Base-by-base conservation (phyloP, 1,140 invertebrate genomes). In the Leptestheria dahalacensis region DNA sequence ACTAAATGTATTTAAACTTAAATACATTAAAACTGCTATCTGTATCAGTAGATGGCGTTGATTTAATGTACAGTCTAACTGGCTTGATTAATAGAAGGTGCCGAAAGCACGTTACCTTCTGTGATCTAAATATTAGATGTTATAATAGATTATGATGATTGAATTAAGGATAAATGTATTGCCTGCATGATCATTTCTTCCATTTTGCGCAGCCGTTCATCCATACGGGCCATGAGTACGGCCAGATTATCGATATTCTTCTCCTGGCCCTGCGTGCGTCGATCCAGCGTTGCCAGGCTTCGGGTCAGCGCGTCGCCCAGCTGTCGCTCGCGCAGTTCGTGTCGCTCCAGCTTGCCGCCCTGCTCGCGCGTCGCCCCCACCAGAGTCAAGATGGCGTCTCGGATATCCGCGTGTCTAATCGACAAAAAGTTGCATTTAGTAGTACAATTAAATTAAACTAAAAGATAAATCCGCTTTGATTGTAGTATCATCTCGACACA, bases 281-380 rank as follows among this genome's bases (percentile, higher is more conserved):
- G 87, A 48, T 86, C 85, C n/a, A 91, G 69, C 0, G 76, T 68
- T 0, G 73, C 68, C 29, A 91, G 69, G 1, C 79, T 79, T 69
- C 83, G 85, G 71, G 88, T 89, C 4, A 88, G 65, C 58, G 85
- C 78, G 57, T 90, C 86, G 1, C 84, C 86, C 1, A 88, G 70
- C 6, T 84, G 82, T 47, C 83, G 78, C 68, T 90, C 87, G 15
- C 88, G 73, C 58, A 78, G 80, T 69, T 92, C 88, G 69, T 92
- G 88, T 24, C 88, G 73, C 66, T 89, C 87, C 61, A 92, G 69
- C 71, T 91, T 91, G 66, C 85, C 84, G 49, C 85, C 85, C 59
- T 84, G 81, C 23, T 80, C 78, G 23, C 85, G 76, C 70, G 88
- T 82, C 70, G 87, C 83, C 68, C 87, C 82, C 49, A 89, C 84